Percentiles rank a stretch among this genome's conserved stretches.
Conservation (phyloP, 2,888 invertebrate species). For the Noctuana brunneofusca region DNA sequence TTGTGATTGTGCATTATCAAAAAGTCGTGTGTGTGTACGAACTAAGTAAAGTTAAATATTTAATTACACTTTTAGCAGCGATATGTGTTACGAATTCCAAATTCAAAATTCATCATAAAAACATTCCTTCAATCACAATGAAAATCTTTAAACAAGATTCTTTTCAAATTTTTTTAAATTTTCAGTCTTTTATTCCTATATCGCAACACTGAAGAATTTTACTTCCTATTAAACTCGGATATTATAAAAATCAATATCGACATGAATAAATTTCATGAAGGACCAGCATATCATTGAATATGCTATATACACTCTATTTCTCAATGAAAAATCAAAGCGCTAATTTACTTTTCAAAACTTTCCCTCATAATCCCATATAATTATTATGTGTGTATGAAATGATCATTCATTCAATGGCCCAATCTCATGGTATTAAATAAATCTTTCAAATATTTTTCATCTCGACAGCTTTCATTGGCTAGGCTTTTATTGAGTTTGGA, state of each 20-base stretch:
- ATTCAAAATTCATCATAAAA: too few relatives aligned
- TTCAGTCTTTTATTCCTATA: too few relatives aligned
- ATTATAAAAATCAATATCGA: too few relatives aligned
- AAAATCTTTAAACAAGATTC: too few relatives aligned
- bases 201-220: too few relatives aligned
- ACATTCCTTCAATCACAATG: too few relatives aligned
- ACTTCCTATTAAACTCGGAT: too few relatives aligned
- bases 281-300: neutral
- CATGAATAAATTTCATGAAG: too few relatives aligned
- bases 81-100: too few relatives aligned
- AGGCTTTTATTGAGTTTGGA: constrained; percentile 17
- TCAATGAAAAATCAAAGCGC: neutral
- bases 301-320: neutral
- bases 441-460: constrained; percentile 18
- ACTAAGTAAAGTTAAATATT: neutral
- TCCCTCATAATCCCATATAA: neutral
- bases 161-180: too few relatives aligned
- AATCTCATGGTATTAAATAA: constrained; percentile 10
- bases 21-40: neutral
- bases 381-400: neutral
- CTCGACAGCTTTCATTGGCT: constrained; percentile 17
- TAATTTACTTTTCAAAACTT: constrained; percentile 19
- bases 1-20: neutral
- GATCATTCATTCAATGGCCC: neutral
- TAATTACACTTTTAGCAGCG: too few relatives aligned